Base-by-base conservation (phyloP, 2,797 vertebrate genomes). In the Alosa sapidissima region DNA sequence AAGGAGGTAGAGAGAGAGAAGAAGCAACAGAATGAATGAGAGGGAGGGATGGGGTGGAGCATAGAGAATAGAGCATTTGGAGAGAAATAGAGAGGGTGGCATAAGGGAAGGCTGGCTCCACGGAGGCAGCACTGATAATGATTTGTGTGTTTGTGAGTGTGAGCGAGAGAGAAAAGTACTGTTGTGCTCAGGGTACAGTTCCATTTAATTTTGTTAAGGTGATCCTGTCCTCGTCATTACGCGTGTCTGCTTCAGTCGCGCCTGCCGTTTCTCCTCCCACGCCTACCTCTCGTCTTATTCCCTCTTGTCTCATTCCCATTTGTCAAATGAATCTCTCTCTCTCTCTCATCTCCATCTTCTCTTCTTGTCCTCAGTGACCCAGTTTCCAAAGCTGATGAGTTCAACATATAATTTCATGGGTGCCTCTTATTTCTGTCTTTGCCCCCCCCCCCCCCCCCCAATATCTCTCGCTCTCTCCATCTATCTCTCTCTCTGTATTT, bases 251-350 rank as follows among this genome's bases (percentile, higher is more conserved):
- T 9, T 85, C 85, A 89, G 85, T 88, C 85, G 89, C 89, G 85
- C 52, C 52, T 14, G 13, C 87, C 86, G 81, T 84, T 62, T 84
- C 86, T 85, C 84, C 82, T 81, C 83, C 65, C 62, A 45, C 68
- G 68, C 68, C 60, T 28, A n/a, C 60, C 68, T 75, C 68, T 60
- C n/a, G 55, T 60, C 19, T 75, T 45, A 68, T 11, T 68, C 28
- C 24, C 62, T 68, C 65, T 58, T 84, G 75, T 84, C 86, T 81
- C 65, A 72, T 24, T 85, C 72, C 87, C 87, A 54, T 89, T 86
- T 88, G 84, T 87, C 89, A 90, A 86, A 88, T 87, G 89, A 85
- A 85, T 41, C 68, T 45, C 14, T 75, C 36, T 41, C 36, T 85
- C 7, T 88, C 83, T 89, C 88, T n/a, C 49, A 60, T 65, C 8